phyloP scores from a whole-genome alignment of 64 coral and sea anemone species.

The Orbicella faveolata region DNA sequence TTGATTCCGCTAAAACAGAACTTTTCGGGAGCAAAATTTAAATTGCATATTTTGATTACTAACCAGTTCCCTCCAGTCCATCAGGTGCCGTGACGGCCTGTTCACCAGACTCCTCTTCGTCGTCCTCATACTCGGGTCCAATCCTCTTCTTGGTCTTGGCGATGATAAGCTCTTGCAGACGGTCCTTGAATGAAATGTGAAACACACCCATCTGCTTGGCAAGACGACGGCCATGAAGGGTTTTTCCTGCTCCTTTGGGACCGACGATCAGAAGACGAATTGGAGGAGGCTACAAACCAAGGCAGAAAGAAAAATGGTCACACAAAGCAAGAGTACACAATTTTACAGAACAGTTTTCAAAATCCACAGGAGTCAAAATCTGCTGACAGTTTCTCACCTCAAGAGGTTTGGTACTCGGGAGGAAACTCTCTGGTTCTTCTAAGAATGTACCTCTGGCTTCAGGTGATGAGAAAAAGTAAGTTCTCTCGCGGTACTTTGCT shows the following conservation, averaged over 20 bases:
- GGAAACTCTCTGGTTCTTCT: slow-evolving; percentile 66
- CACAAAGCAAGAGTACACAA: too few relatives aligned
- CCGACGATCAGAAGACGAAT: slow-evolving; percentile 83
- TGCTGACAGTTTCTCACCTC: slow-evolving; percentile 50
- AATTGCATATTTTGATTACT: neutral
- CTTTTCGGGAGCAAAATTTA: neutral
- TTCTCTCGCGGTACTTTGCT: slow-evolving; percentile 86
- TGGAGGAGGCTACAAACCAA: slow-evolving; percentile 75
- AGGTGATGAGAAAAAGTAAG: slow-evolving; percentile 81
- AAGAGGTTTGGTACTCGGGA: slow-evolving; percentile 61
- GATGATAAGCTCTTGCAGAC: slow-evolving; percentile 93
- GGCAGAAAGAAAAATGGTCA: neutral
- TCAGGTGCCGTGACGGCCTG: slow-evolving; percentile 63
- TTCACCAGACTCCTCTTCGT: slow-evolving; percentile 62
- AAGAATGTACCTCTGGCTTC: slow-evolving; percentile 73
- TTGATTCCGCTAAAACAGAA: neutral
- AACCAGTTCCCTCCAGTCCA: slow-evolving; percentile 75
- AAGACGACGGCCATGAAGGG: slow-evolving; percentile 74
- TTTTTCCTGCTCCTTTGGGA: slow-evolving; percentile 91
- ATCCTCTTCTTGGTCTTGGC: slow-evolving; percentile 96
- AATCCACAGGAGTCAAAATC: neutral
- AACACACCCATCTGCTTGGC: slow-evolving; percentile 84
- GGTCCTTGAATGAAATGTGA: slow-evolving; percentile 94
- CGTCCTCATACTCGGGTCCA: slow-evolving; percentile 94
- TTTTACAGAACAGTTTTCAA: neutral